Evolutionary conservation across 2,888 invertebrate species (phyloP), one percentile per base, ranked within the genome.

Genomic region (Drosophila paranaensis): DNA sequence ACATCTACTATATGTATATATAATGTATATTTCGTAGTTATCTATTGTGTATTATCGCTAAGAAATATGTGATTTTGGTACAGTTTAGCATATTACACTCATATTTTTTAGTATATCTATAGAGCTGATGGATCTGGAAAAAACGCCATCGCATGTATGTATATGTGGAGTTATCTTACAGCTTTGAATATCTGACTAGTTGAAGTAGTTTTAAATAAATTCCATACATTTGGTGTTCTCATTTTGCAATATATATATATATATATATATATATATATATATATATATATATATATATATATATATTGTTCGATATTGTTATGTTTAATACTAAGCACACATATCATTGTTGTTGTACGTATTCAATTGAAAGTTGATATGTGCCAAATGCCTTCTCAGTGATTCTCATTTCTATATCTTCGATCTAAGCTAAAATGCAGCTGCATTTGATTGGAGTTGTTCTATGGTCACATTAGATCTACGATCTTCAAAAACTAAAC

Each of bases 321-420:
- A 48, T n/a, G 16, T 33, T 3, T 48, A 48, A 33, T 48, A 30
- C 50, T 50, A 50, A 50, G 16, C 50, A 50, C 43, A 77, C 62
- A 71, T 61, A 74, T 74, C 58, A 39, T 20, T 20, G 20, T 35
- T 57, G 63, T 60, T 69, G 63, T 69, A 68, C 54, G 30, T 61
- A 30, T 35, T 40, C 39, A 40, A 55, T 40, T 58, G 39, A 39
- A 6, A 37, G 46, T 74, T 74, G 73, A 74, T 74, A 79, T 77
- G 79, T 79, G 79, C 35, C 79, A 78, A 73, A 61, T 69, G 76
- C 74, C 58, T 69, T 64, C 57, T 60, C 57, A 45, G 60, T 54
- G 60, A 39, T 37, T 61, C 33, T 60, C 55, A 46, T 48, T 30
- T 48, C 48, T 33, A 30, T 33, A 48, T n/a, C 6, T 14, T 37